Evolutionary conservation across 2,113 vertebrate genomes (phyloP).

Genomic region (Lepidiolamprologus cunningtoni): DNA sequence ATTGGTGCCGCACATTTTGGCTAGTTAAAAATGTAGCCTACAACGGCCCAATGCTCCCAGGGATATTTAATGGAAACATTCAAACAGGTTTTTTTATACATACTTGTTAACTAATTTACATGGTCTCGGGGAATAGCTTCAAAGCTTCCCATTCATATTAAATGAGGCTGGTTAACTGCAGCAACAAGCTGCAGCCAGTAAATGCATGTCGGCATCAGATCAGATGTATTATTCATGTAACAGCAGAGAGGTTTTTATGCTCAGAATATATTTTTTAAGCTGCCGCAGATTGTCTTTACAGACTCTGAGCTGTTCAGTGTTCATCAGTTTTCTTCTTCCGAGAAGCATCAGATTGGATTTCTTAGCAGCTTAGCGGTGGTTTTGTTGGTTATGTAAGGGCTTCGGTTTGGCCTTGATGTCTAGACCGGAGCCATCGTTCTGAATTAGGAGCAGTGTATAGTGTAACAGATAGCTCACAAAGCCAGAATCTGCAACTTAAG

Average conservation of each 20-base stretch:
- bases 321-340: neutral
- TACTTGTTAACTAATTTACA: neutral
- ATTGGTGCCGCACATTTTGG: neutral
- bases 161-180: neutral
- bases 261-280: neutral
- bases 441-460: neutral
- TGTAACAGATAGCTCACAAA: neutral
- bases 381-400: conserved; percentile 67
- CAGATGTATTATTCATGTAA: neutral
- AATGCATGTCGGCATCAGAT: neutral
- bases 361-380: conserved; percentile 62
- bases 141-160: neutral
- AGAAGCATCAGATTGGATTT: neutral
- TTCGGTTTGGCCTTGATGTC: conserved; percentile 4
- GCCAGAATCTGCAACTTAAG: neutral
- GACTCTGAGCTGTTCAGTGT: neutral
- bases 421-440: neutral
- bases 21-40: neutral
- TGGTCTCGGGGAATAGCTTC: neutral
- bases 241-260: neutral
- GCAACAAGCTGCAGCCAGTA: neutral
- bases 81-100: neutral
- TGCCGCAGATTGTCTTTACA: neutral
- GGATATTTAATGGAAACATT: neutral
- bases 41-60: neutral